Evolutionary conservation across 2,113 vertebrate species (phyloP).

Genomic region (Felis chaus): DNA sequence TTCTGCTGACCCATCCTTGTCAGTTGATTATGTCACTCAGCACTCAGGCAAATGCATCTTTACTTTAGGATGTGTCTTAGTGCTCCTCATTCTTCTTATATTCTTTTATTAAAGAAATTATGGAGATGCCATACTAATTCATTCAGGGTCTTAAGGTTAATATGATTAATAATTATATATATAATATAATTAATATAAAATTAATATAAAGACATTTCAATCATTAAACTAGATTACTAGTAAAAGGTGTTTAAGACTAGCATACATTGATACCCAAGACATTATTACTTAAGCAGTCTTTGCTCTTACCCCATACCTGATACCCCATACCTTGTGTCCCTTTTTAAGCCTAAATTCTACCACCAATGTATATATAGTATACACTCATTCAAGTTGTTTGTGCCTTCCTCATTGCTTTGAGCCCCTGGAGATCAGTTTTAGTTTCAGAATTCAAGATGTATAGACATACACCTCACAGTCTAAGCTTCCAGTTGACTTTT

Average conservation of each 20-base stretch:
- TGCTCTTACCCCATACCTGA: background rate
- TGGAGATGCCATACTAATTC: background rate
- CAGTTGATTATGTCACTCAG: background rate
- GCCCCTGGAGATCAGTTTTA: background rate
- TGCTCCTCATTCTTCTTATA: background rate
- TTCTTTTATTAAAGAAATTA: background rate
- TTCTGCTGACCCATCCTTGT: background rate
- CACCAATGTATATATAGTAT: background rate
- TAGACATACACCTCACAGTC: background rate
- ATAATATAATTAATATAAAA: background rate
- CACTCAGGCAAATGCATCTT: background rate
- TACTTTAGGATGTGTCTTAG: background rate
- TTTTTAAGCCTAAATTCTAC: background rate
- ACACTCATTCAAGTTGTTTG: background rate
- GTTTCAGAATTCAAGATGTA: background rate
- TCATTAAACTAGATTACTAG: conserved; percentile 9
- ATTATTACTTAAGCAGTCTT: background rate
- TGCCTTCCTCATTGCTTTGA: background rate
- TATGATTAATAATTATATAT: background rate
- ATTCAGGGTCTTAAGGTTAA: background rate
- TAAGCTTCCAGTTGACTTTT: background rate
- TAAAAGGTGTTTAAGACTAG: background rate
- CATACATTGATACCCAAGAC: background rate
- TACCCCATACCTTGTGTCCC: background rate
- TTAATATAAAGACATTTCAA: background rate